These are phyloP conservation scores for Synergus japonicus DNA, from an alignment of 2,888 invertebrate genomes.

Conservation along the genomic window DNA sequence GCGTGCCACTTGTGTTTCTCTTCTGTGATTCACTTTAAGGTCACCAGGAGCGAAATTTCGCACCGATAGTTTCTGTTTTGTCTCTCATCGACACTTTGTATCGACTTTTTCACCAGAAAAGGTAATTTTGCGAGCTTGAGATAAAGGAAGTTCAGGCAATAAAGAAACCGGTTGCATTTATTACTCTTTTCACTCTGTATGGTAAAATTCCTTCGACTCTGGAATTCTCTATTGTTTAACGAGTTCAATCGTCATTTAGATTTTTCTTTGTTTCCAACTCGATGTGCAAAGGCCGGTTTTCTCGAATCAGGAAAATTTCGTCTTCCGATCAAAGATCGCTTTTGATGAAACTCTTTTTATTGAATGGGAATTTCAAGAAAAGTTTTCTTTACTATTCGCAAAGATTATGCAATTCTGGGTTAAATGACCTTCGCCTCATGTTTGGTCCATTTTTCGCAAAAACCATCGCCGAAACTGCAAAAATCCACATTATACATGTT, in stretches of 20 bases:
- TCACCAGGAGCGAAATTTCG: conserved; percentile 15
- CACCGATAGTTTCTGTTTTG: background rate
- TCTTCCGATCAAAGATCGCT: too few relatives aligned
- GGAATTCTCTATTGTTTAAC: background rate
- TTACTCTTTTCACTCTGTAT: conserved; percentile 38
- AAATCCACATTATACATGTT: background rate
- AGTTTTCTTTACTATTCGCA: background rate
- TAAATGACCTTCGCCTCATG: background rate
- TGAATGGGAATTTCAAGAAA: too few relatives aligned
- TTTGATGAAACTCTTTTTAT: too few relatives aligned
- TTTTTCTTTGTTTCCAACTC: conserved; percentile 19
- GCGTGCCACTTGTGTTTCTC: background rate
- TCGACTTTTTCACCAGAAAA: conserved; percentile 8
- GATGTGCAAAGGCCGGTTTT: conserved; percentile 28
- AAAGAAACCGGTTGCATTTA: conserved; percentile 26
- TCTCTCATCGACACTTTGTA: background rate
- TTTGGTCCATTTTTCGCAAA: background rate
- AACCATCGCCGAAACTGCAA: background rate
- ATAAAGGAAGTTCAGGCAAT: conserved; percentile 1
- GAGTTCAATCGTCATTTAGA: background rate
- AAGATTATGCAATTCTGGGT: background rate
- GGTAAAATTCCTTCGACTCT: conserved; percentile 50
- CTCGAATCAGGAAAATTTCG: background rate
- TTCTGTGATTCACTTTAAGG: conserved; percentile 16
- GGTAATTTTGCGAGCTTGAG: conserved; percentile 34